Conservation (phyloP, 2,888 invertebrate species). For the Pristionchus maxplancki region DNA sequence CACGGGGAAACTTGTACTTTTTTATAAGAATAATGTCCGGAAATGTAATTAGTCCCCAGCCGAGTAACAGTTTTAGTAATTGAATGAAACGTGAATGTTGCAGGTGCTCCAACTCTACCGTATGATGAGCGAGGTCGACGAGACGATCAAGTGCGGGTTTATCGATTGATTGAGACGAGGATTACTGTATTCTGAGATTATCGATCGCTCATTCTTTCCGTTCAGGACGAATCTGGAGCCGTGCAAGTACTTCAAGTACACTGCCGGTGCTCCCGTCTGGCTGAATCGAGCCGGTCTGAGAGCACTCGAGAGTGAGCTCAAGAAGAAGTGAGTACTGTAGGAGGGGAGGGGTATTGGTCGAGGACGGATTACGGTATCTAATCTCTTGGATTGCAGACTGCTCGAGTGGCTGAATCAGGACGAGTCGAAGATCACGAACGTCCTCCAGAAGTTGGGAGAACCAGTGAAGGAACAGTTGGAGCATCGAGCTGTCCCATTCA, state of each 20-base stretch:
- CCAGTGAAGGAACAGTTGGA: slow-evolving; percentile 64
- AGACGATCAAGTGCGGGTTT: slow-evolving; percentile 64
- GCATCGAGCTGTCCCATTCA: slow-evolving; percentile 64
- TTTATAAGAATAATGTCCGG: neutral
- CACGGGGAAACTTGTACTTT: slow-evolving; percentile 63
- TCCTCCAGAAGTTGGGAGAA: slow-evolving; percentile 63
- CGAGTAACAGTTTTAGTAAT: neutral
- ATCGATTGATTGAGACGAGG: neutral
- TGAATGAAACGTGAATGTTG: neutral
- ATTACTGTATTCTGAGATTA: neutral
- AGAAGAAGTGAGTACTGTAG: slow-evolving; percentile 59
- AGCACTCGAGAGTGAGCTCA: slow-evolving; percentile 68
- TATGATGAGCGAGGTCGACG: slow-evolving; percentile 72
- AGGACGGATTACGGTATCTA: neutral
- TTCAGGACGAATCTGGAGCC: slow-evolving; percentile 73
- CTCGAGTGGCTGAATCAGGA: slow-evolving; percentile 74
- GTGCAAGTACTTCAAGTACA: slow-evolving; percentile 69
- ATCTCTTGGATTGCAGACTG: slow-evolving; percentile 51
- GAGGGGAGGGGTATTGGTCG: neutral
- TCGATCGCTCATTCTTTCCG: neutral
- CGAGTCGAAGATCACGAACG: slow-evolving; percentile 64
- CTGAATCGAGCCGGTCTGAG: slow-evolving; percentile 69
- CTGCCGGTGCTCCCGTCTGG: slow-evolving; percentile 67
- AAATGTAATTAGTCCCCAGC: neutral
- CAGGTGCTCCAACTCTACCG: slow-evolving; percentile 74